Percentiles rank a stretch among this genome's conserved stretches.
phyloP scores from a whole-genome alignment of 2,113 vertebrate species.

The Canis aureus region DNA sequence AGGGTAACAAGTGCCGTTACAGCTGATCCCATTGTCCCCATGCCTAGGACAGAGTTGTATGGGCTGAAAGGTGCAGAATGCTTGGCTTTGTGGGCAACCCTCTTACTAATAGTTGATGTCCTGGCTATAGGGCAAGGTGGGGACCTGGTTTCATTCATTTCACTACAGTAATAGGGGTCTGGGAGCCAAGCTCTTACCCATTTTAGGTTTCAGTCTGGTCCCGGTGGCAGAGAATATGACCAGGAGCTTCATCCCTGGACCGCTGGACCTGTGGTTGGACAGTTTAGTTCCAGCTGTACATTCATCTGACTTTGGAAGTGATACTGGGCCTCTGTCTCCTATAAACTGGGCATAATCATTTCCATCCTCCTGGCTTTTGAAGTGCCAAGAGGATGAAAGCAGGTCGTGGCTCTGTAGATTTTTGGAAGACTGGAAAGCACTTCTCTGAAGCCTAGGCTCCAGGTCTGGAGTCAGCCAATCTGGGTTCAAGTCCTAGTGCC shows the following conservation, averaged over 20 bases:
- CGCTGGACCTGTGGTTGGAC: neutral
- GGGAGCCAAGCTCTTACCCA: neutral
- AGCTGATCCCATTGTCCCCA: rapidly evolving
- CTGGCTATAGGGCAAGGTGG: neutral
- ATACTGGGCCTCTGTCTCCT: no score
- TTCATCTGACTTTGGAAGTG: neutral
- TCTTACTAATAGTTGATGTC: neutral
- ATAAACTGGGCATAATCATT: neutral
- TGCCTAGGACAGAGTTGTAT: neutral
- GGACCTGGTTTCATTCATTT: neutral
- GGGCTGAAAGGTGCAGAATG: no score
- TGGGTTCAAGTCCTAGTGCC: neutral
- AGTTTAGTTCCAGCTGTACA: neutral
- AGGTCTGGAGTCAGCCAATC: neutral
- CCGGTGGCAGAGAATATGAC: neutral
- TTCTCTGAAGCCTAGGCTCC: neutral
- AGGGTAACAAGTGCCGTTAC: neutral
- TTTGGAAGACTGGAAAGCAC: neutral
- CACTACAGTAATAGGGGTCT: neutral
- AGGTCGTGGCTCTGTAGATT: neutral
- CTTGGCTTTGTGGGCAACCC: neutral
- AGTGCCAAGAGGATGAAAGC: neutral
- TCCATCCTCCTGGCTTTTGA: neutral
- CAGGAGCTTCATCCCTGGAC: neutral
- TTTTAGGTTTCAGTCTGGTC: neutral